phyloP scores from a whole-genome alignment of 2,888 invertebrate genomes.

The Acronicta alni region DNA sequence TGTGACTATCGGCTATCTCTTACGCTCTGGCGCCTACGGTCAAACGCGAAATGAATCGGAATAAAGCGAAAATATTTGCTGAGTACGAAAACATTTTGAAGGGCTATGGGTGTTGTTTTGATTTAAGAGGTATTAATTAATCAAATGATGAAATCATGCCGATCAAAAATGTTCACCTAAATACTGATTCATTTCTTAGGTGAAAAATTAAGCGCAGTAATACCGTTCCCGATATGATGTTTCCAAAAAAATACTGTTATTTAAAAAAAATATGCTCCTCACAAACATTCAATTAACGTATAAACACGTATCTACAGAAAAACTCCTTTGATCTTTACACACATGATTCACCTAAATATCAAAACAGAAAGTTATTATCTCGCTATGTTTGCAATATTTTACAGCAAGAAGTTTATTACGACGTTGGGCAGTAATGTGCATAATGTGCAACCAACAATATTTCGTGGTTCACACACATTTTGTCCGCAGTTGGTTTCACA shows the following conservation, averaged over 20 bases:
- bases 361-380: neutral
- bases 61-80: conserved; percentile 30
- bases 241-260: too few species aligned
- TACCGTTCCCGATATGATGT: too few species aligned
- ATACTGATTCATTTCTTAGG: too few species aligned
- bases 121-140: neutral
- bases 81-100: conserved; percentile 17
- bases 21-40: conserved; percentile 49
- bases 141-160: neutral
- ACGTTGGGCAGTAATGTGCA: conserved; percentile 47
- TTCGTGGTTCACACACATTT: conserved; percentile 69
- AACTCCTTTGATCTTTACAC: too few species aligned
- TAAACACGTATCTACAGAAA: too few species aligned
- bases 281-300: too few species aligned
- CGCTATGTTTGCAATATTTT: conserved; percentile 12
- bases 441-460: conserved; percentile 64
- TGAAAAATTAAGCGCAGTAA: too few species aligned
- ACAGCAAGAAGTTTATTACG: conserved; percentile 30
- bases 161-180: too few species aligned
- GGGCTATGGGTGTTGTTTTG: conserved; percentile 3
- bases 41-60: conserved; percentile 34
- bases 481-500: conserved; percentile 70
- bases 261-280: too few species aligned
- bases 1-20: conserved; percentile 49
- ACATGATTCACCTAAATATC: too few species aligned